Percentiles rank a stretch among this genome's conserved stretches.
These are phyloP conservation scores for Drosophila bocki DNA, from an alignment of 1,140 invertebrate genomes.

Conservation along the genomic window DNA sequence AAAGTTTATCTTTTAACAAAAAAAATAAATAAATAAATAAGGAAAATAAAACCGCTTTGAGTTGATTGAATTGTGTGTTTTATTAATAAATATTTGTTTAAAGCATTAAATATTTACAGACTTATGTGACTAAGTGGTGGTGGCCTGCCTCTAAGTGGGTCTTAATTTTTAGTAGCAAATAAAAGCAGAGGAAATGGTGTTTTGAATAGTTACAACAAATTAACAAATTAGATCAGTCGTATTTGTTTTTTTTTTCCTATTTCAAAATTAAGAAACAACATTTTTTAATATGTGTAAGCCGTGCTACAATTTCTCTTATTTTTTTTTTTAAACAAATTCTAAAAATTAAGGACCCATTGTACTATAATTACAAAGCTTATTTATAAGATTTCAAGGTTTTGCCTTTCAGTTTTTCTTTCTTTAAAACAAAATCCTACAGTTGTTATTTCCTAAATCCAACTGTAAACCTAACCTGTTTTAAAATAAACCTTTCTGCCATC, in stretches of 20 bases:
- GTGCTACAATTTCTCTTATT: not conserved
- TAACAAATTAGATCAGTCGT: constrained; percentile 14
- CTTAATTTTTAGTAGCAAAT: not conserved
- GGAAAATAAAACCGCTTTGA: not conserved
- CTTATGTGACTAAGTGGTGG: constrained; percentile 44
- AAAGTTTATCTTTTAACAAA: constrained; percentile 14
- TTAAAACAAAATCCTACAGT: rapidly evolving
- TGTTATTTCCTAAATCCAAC: not conserved
- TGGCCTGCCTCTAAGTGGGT: constrained; percentile 50
- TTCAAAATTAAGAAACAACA: not conserved
- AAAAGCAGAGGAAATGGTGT: not conserved
- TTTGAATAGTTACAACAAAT: not conserved
- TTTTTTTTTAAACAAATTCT: too few relatives aligned
- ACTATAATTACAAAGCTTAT: not conserved
- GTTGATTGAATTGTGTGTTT: constrained; percentile 56
- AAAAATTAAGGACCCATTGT: not conserved
- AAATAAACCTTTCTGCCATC: constrained; percentile 79
- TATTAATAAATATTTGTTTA: constrained; percentile 64
- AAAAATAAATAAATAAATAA: not conserved
- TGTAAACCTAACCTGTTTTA: constrained; percentile 25
- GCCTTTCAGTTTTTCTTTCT: not conserved
- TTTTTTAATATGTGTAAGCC: not conserved
- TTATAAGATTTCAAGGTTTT: not conserved
- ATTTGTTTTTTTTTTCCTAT: not conserved
- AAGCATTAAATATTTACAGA: constrained; percentile 52